Evolutionary conservation across 2,888 invertebrate species (phyloP).

Genomic region (Cephonodes hylas): DNA sequence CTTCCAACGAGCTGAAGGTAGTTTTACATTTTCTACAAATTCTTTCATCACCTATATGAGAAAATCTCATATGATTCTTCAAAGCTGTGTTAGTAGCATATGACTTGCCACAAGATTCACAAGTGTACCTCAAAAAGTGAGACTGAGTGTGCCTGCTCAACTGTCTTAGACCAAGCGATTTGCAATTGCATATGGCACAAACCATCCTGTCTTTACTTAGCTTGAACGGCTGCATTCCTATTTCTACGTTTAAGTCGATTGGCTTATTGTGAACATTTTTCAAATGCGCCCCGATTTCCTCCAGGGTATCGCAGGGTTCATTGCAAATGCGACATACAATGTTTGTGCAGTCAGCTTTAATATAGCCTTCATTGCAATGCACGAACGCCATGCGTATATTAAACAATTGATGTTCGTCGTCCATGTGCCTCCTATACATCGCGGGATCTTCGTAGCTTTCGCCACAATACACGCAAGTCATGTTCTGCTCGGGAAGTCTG

Average conservation of each 20-base stretch:
- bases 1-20: conserved; percentile 52
- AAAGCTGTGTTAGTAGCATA: conserved; percentile 61
- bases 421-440: conserved; percentile 62
- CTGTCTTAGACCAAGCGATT: conserved; percentile 54
- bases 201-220: conserved; percentile 51
- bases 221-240: conserved; percentile 65
- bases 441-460: conserved; percentile 58
- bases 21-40: conserved; percentile 65
- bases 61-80: conserved; percentile 55
- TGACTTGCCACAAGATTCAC: conserved; percentile 68
- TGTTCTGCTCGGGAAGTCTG: conserved; percentile 63
- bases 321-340: conserved; percentile 61
- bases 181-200: conserved; percentile 58
- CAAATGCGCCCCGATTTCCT: conserved; percentile 57
- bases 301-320: conserved; percentile 40
- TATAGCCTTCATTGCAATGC: conserved; percentile 60
- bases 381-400: conserved; percentile 58
- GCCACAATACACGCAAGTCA: conserved; percentile 72
- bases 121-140: conserved; percentile 64
- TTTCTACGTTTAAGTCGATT: conserved; percentile 43
- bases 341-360: conserved; percentile 66
- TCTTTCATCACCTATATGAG: conserved; percentile 51
- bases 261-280: conserved; percentile 48
- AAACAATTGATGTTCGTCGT: conserved; percentile 56
- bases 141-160: conserved; percentile 64